phyloP scores from a whole-genome alignment of 2,113 vertebrate genomes.

The Podocnemis expansa region DNA sequence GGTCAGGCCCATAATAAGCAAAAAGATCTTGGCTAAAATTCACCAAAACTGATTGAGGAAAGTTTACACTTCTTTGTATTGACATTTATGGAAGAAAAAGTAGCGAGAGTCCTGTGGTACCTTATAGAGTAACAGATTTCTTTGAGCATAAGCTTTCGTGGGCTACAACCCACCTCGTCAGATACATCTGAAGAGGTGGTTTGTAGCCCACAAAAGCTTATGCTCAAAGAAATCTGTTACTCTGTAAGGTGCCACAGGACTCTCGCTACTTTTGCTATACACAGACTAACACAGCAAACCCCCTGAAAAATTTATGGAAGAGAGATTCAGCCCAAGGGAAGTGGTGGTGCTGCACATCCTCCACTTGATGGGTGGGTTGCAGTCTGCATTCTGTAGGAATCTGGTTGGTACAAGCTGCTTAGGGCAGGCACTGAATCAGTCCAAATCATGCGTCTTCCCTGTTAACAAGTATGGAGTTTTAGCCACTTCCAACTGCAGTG shows the following conservation, averaged over 20 bases:
- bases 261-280: no score
- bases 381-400: neutral
- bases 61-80: neutral
- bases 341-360: neutral
- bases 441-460: neutral
- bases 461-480: neutral
- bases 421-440: neutral
- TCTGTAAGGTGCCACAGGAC: no score
- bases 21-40: slow-evolving; percentile 23
- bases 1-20: slow-evolving; percentile 34
- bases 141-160: no score
- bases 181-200: no score
- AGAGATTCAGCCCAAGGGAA: neutral
- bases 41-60: slow-evolving; percentile 16
- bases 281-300: no score
- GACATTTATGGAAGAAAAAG: neutral
- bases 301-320: neutral
- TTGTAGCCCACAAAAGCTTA: no score
- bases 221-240: no score
- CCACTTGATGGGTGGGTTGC: neutral
- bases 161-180: no score
- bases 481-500: neutral
- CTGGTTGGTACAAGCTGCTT: neutral
- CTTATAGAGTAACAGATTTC: no score
- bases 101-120: no score